phyloP scores from a whole-genome alignment of 2,888 invertebrate genomes.

The Oligia latruncula region DNA sequence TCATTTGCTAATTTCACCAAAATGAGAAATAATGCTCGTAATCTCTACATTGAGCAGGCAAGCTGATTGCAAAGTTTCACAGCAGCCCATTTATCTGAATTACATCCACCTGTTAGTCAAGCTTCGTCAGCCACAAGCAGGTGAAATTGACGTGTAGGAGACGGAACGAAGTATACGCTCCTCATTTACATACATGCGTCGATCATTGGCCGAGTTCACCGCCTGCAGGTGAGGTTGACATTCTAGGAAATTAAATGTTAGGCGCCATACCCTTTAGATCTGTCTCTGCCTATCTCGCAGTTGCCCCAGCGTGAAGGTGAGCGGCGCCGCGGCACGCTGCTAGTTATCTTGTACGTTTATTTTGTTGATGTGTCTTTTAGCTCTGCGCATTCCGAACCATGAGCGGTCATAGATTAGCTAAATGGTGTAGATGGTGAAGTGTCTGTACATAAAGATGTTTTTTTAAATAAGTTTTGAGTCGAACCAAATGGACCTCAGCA shows the following conservation, averaged over 20 bases:
- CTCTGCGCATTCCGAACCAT: constrained; percentile 83
- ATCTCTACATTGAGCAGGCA: neutral
- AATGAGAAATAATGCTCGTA: neutral
- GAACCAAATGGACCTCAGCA: neutral
- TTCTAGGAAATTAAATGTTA: constrained; percentile 30
- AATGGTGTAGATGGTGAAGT: constrained; percentile 25
- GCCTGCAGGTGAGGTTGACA: constrained; percentile 39
- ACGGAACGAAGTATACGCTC: constrained; percentile 19
- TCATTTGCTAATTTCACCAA: neutral
- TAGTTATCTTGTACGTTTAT: constrained; percentile 84
- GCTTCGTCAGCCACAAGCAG: constrained; percentile 26
- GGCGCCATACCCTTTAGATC: constrained; percentile 33
- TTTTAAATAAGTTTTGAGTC: neutral
- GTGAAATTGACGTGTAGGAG: constrained; percentile 27
- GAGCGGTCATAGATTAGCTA: constrained; percentile 73
- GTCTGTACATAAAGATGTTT: neutral
- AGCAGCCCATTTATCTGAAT: constrained; percentile 21
- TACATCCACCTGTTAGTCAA: constrained; percentile 20
- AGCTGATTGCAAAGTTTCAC: neutral
- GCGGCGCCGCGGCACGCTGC: constrained; percentile 67
- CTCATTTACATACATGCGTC: constrained; percentile 46
- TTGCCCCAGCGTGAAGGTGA: constrained; percentile 57
- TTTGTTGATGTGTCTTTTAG: constrained; percentile 86
- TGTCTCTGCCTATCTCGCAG: constrained; percentile 54
- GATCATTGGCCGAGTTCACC: constrained; percentile 37